A percentile compares a stretch with the other conserved stretches of the same genome.
Evolutionary conservation across 2,888 invertebrate species (phyloP).

Genomic region (Xestia ashworthii): DNA sequence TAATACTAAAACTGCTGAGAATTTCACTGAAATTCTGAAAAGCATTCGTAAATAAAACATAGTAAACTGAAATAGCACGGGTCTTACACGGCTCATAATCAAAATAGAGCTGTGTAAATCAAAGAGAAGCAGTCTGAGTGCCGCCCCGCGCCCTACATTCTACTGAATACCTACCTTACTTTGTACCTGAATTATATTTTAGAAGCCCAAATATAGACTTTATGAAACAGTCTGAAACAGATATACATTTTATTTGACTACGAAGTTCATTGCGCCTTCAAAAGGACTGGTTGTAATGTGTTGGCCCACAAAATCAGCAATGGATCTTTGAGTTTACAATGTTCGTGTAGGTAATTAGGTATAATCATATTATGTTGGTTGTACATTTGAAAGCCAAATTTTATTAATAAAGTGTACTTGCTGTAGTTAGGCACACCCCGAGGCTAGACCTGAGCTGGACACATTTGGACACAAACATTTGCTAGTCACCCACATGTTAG

Average conservation of each 20-base stretch:
- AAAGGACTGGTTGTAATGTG: neutral
- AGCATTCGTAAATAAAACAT: conserved; percentile 24
- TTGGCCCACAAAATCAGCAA: neutral
- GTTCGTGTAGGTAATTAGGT: neutral
- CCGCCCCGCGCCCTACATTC: conserved; percentile 4
- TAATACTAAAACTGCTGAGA: neutral
- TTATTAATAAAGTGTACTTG: neutral
- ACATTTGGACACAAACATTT: neutral
- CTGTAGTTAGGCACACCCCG: neutral
- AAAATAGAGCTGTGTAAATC: conserved; percentile 48
- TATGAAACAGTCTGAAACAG: conserved; percentile 23
- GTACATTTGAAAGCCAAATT: neutral
- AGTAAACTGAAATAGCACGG: conserved; percentile 16
- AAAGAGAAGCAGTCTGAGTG: conserved; percentile 45
- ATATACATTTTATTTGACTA: conserved; percentile 7
- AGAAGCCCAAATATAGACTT: conserved; percentile 34
- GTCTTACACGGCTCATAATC: conserved; percentile 25
- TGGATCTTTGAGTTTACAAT: neutral
- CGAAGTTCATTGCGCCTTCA: neutral
- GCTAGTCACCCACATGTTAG: neutral
- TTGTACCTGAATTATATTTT: conserved; percentile 30
- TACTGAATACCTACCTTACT: conserved; percentile 41
- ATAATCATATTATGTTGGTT: neutral
- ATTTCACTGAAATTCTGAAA: neutral
- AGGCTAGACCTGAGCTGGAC: neutral